Percentiles rank a stretch among this genome's conserved stretches.
Evolutionary conservation across 1,140 invertebrate genomes (phyloP).

Genomic region (Caenorhabditis elegans): DNA sequence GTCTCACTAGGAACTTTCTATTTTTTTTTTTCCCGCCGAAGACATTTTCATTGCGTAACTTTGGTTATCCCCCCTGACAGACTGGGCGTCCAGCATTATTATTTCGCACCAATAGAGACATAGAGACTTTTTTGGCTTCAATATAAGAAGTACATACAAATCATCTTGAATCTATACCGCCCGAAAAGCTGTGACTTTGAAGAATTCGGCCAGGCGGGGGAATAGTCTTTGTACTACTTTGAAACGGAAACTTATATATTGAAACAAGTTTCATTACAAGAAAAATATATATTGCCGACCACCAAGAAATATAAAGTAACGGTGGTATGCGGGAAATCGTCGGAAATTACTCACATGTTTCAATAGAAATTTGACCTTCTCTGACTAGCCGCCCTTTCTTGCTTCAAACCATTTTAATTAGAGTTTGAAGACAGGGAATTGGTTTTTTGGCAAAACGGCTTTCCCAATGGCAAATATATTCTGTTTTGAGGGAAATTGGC

Average conservation of each 20-base stretch:
- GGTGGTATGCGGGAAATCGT: too few species aligned
- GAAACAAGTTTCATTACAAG: conserved; percentile 27
- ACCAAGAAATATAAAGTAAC: too few species aligned
- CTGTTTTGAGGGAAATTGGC: not conserved
- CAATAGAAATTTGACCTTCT: conserved; percentile 5
- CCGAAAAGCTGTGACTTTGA: not conserved
- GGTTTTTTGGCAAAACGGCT: not conserved
- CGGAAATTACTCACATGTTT: conserved; percentile 15
- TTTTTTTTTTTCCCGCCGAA: not conserved
- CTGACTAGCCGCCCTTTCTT: conserved; percentile 4
- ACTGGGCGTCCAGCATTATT: conserved; percentile 12
- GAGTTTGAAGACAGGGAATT: not conserved
- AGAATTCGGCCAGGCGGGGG: too few species aligned
- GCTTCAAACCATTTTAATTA: conserved; percentile 1
- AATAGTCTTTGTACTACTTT: conserved; percentile 14
- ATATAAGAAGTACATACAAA: not conserved
- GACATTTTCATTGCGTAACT: not conserved
- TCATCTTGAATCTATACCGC: not conserved
- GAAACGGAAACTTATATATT: conserved; percentile 20
- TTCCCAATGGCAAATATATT: not conserved
- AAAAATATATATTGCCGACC: too few species aligned
- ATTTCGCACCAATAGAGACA: conserved; percentile 25
- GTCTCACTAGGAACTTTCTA: conserved; percentile 10
- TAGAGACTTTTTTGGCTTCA: not conserved
- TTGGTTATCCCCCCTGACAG: conserved; percentile 1